A percentile compares a stretch with the other conserved stretches of the same genome.
Conservation (phyloP, 2,113 vertebrate species). For the Conger conger region DNA sequence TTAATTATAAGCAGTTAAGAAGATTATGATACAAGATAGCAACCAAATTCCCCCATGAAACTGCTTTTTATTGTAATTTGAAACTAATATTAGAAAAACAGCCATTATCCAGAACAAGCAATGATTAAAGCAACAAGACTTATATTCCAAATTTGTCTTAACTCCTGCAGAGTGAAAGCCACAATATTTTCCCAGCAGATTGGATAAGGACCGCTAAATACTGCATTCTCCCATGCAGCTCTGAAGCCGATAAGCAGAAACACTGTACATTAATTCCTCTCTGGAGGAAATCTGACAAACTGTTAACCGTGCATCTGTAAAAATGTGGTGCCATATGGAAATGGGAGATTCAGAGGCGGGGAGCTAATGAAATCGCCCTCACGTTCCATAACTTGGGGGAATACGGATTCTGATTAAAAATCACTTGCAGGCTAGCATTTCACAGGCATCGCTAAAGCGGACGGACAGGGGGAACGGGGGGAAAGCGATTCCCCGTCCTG, state of each 20-base stretch:
- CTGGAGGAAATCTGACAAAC: constrained; percentile 61
- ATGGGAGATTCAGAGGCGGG: constrained; percentile 59
- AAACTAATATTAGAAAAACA: neutral
- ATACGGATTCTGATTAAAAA: constrained; percentile 73
- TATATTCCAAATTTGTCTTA: neutral
- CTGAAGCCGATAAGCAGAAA: constrained; percentile 48
- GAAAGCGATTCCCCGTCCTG: constrained; percentile 42
- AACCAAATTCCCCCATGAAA: neutral
- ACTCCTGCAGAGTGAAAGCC: neutral
- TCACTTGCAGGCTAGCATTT: constrained; percentile 56
- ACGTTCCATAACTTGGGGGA: constrained; percentile 69
- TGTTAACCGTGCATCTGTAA: constrained; percentile 60
- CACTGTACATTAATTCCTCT: constrained; percentile 25
- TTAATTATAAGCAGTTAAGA: neutral
- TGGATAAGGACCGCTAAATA: neutral
- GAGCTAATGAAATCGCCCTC: constrained; percentile 69
- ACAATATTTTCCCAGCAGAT: neutral
- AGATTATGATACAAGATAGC: neutral
- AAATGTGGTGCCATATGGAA: constrained; percentile 38
- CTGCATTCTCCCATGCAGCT: neutral
- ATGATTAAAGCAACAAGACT: neutral
- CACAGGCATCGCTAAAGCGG: constrained; percentile 48
- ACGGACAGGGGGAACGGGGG: constrained; percentile 54
- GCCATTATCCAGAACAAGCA: neutral
- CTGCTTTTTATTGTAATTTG: neutral